These are phyloP conservation scores for Pseudomyrmex concolor DNA, from an alignment of 1,140 invertebrate species.

Conservation along the genomic window DNA sequence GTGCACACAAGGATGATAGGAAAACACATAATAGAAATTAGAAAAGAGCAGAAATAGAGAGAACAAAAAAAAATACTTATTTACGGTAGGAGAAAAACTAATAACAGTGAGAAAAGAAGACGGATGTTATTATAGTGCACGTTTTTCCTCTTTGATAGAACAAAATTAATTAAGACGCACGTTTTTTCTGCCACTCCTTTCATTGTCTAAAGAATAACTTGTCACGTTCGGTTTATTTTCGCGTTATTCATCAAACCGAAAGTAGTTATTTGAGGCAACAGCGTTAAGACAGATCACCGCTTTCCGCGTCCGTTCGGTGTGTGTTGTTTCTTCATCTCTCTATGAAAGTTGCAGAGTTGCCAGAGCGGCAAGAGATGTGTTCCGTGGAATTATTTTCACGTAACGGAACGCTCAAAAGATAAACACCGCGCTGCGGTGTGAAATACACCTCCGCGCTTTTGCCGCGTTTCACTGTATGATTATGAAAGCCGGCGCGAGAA, in stretches of 20 bases:
- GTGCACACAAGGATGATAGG: too few species aligned
- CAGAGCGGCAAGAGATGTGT: not conserved
- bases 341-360: not conserved
- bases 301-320: not conserved
- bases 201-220: not conserved
- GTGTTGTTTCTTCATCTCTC: not conserved
- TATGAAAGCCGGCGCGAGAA: conserved; percentile 17
- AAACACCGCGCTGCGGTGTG: conserved; percentile 4
- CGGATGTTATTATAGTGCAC: not conserved
- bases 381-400: conserved; percentile 1
- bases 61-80: not conserved
- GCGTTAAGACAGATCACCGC: not conserved
- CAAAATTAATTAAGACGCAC: too few species aligned
- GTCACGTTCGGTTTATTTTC: not conserved
- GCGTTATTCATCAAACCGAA: not conserved
- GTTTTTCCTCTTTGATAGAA: too few species aligned
- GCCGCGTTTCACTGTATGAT: not conserved
- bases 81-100: not conserved
- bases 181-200: not conserved
- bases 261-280: not conserved
- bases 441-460: conserved; percentile 1
- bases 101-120: not conserved
- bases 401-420: conserved; percentile 3
- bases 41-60: too few species aligned
- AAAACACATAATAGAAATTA: not conserved